Evolutionary conservation across 2,113 vertebrate genomes (phyloP).

Genomic region (human): DNA sequence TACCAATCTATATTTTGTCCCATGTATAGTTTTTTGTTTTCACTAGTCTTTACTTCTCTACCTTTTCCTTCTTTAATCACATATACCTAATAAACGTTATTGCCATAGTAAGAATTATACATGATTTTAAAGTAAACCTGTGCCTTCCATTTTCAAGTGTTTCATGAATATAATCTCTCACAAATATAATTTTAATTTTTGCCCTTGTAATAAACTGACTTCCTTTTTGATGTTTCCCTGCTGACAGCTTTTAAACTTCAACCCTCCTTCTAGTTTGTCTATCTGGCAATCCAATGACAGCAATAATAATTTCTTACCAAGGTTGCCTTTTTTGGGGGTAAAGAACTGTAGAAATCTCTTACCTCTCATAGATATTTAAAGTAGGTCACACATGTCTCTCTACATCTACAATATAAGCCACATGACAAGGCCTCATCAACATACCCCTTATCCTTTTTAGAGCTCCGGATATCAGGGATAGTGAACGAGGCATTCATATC

Average conservation of each 20-base stretch:
- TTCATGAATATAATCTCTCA: neutral
- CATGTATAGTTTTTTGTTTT: neutral
- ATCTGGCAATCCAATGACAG: neutral
- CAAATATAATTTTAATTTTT: neutral
- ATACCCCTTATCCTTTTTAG: neutral
- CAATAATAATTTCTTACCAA: neutral
- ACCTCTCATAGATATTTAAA: neutral
- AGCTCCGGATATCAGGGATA: neutral
- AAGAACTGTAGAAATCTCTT: neutral
- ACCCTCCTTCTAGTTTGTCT: neutral
- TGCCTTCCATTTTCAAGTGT: neutral
- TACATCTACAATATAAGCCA: neutral
- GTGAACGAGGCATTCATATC: neutral
- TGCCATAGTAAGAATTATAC: neutral
- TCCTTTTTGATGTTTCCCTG: neutral
- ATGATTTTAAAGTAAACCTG: neutral
- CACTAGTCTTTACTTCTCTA: neutral
- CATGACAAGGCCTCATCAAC: neutral
- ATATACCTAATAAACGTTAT: neutral
- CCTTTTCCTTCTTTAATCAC: neutral
- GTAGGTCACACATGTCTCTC: neutral
- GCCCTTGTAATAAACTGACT: neutral
- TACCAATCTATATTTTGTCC: neutral
- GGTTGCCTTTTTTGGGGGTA: rapidly evolving
- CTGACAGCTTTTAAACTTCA: neutral